Evolutionary conservation across 2,113 vertebrate species (phyloP).

Genomic region (Prolemur simus): DNA sequence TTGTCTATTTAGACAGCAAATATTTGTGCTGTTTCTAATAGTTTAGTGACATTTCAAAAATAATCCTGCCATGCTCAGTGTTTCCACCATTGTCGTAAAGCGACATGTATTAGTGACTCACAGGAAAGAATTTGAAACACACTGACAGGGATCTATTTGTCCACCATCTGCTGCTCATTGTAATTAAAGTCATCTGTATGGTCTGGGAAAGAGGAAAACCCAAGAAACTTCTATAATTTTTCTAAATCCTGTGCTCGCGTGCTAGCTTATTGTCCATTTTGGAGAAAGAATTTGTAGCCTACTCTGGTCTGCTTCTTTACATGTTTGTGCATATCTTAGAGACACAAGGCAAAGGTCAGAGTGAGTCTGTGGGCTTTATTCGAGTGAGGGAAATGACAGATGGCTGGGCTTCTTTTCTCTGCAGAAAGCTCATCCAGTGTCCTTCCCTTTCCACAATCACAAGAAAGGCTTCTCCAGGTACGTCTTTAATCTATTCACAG

Average conservation of each 20-base stretch:
- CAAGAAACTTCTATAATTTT: background rate
- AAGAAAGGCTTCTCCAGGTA: background rate
- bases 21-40: background rate
- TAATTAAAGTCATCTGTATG: background rate
- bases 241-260: background rate
- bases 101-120: background rate
- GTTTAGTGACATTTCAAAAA: conserved; percentile 29
- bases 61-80: background rate
- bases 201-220: background rate
- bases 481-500: background rate
- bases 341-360: background rate
- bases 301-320: background rate
- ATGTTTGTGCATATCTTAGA: background rate
- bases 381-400: background rate
- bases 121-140: background rate
- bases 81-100: background rate
- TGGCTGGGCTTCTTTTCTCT: background rate
- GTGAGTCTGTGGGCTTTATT: background rate
- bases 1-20: background rate
- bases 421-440: background rate
- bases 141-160: background rate
- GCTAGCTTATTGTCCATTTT: background rate
- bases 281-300: background rate
- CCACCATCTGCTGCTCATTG: background rate
- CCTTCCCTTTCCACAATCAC: background rate